phyloP scores from a whole-genome alignment of 1,140 invertebrate species.

The Acromyrmex charruanus region DNA sequence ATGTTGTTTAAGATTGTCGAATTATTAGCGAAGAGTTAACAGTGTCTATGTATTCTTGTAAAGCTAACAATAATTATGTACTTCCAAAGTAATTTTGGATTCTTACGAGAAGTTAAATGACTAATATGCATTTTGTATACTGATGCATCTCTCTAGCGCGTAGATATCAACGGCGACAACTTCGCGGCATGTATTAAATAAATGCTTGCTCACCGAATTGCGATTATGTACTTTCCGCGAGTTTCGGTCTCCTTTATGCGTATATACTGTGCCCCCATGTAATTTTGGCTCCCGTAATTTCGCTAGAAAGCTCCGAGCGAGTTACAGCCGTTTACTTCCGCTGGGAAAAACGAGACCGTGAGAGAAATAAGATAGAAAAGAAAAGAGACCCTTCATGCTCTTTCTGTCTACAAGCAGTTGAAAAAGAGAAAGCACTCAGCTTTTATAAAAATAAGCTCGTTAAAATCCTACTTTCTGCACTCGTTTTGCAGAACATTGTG shows the following conservation, averaged over 20 bases:
- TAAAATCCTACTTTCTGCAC: slow-evolving; percentile 66
- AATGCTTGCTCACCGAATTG: slow-evolving; percentile 49
- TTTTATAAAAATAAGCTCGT: slow-evolving; percentile 69
- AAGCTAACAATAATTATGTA: slow-evolving; percentile 25
- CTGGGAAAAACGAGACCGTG: slow-evolving; percentile 10
- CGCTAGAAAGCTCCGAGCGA: slow-evolving; percentile 44
- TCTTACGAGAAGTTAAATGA: slow-evolving; percentile 47
- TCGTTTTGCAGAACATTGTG: slow-evolving; percentile 5
- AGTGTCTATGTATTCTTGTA: not conserved
- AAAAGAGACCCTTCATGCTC: slow-evolving; percentile 9
- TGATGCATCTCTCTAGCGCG: not conserved
- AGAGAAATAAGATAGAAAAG: slow-evolving; percentile 21
- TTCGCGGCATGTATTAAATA: slow-evolving; percentile 54
- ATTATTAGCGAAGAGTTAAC: slow-evolving; percentile 27
- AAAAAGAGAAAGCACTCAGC: slow-evolving; percentile 47
- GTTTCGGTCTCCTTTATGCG: slow-evolving; percentile 61
- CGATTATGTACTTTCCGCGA: slow-evolving; percentile 51
- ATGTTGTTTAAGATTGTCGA: not conserved
- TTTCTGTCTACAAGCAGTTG: not conserved
- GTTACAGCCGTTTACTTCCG: slow-evolving; percentile 45
- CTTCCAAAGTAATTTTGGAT: slow-evolving; percentile 42
- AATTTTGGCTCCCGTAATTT: slow-evolving; percentile 62
- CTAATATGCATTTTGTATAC: slow-evolving; percentile 38
- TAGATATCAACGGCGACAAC: slow-evolving; percentile 53
- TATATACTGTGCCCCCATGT: not conserved